Evolutionary conservation across 2,888 invertebrate species (phyloP).

Genomic region (Sphecodes monilicornis): DNA sequence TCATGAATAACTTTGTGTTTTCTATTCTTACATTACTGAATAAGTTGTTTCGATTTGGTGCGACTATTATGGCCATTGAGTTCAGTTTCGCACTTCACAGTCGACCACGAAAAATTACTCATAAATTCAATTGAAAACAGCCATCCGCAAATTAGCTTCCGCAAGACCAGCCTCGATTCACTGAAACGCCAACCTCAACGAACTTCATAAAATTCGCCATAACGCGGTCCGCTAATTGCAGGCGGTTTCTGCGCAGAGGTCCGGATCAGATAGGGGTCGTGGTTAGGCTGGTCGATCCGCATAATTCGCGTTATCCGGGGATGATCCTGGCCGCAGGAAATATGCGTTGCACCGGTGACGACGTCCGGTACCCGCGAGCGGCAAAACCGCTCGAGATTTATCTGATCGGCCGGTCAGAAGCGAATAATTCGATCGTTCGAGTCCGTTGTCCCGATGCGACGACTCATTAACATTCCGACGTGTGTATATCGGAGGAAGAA

Average conservation of each 20-base stretch:
- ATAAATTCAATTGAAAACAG: background rate
- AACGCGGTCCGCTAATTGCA: background rate
- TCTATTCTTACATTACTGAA: too few relatives aligned
- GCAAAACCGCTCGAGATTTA: constrained; percentile 57
- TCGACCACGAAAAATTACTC: too few relatives aligned
- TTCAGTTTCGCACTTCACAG: too few relatives aligned
- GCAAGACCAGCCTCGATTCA: background rate
- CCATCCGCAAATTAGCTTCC: background rate
- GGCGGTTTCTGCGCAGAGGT: background rate
- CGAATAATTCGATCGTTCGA: constrained; percentile 66
- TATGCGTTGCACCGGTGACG: constrained; percentile 42
- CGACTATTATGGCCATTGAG: too few relatives aligned
- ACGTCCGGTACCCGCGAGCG: background rate
- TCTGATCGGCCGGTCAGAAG: constrained; percentile 48
- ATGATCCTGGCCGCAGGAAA: constrained; percentile 25
- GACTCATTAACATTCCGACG: constrained; percentile 74
- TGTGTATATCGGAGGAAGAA: constrained; percentile 63
- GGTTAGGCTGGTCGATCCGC: constrained; percentile 35
- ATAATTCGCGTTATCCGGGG: constrained; percentile 47
- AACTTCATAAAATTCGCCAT: background rate
- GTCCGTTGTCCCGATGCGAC: constrained; percentile 52
- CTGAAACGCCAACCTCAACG: background rate
- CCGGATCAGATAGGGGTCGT: constrained; percentile 1
- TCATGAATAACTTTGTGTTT: too few relatives aligned
- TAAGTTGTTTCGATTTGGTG: too few relatives aligned